Evolutionary conservation across 2,113 vertebrate genomes (phyloP).

Genomic region (Halichoeres trimaculatus): DNA sequence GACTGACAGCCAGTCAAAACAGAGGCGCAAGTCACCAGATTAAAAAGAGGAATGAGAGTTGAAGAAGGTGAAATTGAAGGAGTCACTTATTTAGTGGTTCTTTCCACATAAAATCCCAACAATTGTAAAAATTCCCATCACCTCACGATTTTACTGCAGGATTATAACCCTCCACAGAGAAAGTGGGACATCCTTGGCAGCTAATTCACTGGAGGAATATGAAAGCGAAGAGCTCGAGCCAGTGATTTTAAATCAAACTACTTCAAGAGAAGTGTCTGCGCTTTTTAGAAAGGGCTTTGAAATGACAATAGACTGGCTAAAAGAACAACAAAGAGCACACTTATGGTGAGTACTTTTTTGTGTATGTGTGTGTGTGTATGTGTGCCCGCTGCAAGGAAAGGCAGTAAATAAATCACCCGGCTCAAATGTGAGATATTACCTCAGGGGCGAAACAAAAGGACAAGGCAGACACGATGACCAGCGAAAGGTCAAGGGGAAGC

Average conservation of each 20-base stretch:
- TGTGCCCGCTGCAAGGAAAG: constrained; percentile 22
- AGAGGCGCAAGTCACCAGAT: constrained; percentile 56
- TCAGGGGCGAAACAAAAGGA: constrained; percentile 68
- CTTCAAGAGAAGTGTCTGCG: neutral
- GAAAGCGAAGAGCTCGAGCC: neutral
- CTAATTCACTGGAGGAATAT: constrained; percentile 17
- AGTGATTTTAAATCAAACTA: neutral
- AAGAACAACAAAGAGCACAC: constrained; percentile 11
- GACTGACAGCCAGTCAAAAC: constrained; percentile 73
- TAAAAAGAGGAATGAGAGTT: constrained; percentile 53
- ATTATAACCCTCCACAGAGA: constrained; percentile 28
- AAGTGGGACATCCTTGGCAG: neutral
- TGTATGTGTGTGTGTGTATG: constrained; percentile 20
- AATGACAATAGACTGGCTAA: constrained; percentile 18
- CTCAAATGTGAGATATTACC: constrained; percentile 72
- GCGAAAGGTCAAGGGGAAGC: constrained; percentile 80
- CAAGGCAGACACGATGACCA: constrained; percentile 61
- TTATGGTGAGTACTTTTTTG: neutral
- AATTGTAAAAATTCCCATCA: constrained; percentile 45
- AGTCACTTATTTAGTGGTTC: constrained; percentile 57
- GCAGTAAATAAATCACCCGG: constrained; percentile 78
- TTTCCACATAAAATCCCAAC: constrained; percentile 52
- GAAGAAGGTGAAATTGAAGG: constrained; percentile 56
- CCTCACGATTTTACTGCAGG: constrained; percentile 23
- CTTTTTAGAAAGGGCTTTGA: constrained; percentile 5